Evolutionary conservation across 2,888 invertebrate genomes (phyloP).

Genomic region (Eilema caniola): DNA sequence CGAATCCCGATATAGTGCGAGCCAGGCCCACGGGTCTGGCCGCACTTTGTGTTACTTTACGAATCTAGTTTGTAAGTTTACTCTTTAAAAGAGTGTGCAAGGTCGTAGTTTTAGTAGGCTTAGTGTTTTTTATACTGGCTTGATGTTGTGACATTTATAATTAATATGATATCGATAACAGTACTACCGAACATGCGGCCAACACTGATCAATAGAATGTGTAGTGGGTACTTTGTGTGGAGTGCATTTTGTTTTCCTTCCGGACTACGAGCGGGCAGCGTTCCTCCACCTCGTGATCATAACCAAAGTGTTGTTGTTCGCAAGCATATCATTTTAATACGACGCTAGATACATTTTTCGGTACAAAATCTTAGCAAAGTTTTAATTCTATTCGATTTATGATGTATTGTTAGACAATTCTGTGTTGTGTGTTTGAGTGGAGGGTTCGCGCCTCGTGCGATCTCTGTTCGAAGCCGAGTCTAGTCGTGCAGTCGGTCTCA

Average conservation of each 20-base stretch:
- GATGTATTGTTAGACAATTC: slow-evolving; percentile 83
- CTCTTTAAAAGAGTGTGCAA: slow-evolving; percentile 86
- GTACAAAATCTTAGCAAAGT: slow-evolving; percentile 83
- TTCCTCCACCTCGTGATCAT: slow-evolving; percentile 73
- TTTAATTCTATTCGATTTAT: slow-evolving; percentile 81
- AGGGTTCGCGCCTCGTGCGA: slow-evolving; percentile 44
- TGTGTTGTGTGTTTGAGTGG: slow-evolving; percentile 74
- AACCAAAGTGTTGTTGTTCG: slow-evolving; percentile 85
- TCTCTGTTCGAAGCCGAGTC: slow-evolving; percentile 61
- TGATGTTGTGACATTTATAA: slow-evolving; percentile 87
- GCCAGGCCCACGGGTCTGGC: slow-evolving; percentile 50
- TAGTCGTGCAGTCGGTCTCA: slow-evolving; percentile 74
- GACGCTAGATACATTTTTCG: slow-evolving; percentile 82
- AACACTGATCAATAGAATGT: slow-evolving; percentile 82
- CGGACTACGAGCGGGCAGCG: slow-evolving; percentile 67
- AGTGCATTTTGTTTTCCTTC: slow-evolving; percentile 67
- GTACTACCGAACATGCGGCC: slow-evolving; percentile 77
- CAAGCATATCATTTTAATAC: slow-evolving; percentile 85
- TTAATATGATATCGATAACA: slow-evolving; percentile 76
- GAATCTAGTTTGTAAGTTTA: slow-evolving; percentile 82
- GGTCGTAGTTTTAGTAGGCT: slow-evolving; percentile 87
- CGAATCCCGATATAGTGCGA: slow-evolving; percentile 72
- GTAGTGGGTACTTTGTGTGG: slow-evolving; percentile 75
- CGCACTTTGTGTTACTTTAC: slow-evolving; percentile 81
- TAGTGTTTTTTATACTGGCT: slow-evolving; percentile 88